phyloP scores from a whole-genome alignment of 2,113 vertebrate species.

The Mesitornis unicolor region DNA sequence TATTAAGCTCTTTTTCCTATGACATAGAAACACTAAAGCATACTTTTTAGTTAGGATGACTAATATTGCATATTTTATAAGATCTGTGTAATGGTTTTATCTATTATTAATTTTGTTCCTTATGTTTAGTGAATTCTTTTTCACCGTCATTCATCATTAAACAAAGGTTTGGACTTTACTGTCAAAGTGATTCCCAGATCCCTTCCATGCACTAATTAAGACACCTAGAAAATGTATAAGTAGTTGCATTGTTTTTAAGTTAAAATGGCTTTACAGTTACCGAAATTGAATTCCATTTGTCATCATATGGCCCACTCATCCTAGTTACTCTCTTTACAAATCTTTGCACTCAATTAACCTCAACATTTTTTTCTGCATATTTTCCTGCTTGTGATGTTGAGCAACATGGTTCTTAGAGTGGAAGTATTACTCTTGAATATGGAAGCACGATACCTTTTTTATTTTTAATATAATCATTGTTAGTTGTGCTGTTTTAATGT shows the following conservation, averaged over 20 bases:
- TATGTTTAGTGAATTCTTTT: neutral
- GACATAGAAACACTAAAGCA: neutral
- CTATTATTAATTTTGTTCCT: neutral
- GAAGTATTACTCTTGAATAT: neutral
- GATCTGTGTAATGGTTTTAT: neutral
- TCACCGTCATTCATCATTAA: neutral
- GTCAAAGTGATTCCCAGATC: neutral
- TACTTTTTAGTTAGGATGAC: neutral
- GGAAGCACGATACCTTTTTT: neutral
- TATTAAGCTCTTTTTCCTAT: neutral
- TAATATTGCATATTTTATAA: slow-evolving; percentile 6
- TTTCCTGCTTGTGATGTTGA: neutral
- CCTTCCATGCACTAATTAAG: neutral
- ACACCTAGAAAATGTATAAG: neutral
- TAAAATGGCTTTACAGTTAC: neutral
- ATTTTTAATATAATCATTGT: neutral
- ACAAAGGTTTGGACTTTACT: neutral
- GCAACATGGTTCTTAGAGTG: neutral
- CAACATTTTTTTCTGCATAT: neutral
- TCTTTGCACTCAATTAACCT: neutral
- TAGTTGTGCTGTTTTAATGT: neutral
- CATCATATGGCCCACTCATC: neutral
- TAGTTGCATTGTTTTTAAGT: neutral
- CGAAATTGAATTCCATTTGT: neutral
- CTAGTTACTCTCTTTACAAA: neutral